These are phyloP conservation scores for Pholis gunnellus DNA, from an alignment of 2,113 vertebrate genomes.

Conservation along the genomic window DNA sequence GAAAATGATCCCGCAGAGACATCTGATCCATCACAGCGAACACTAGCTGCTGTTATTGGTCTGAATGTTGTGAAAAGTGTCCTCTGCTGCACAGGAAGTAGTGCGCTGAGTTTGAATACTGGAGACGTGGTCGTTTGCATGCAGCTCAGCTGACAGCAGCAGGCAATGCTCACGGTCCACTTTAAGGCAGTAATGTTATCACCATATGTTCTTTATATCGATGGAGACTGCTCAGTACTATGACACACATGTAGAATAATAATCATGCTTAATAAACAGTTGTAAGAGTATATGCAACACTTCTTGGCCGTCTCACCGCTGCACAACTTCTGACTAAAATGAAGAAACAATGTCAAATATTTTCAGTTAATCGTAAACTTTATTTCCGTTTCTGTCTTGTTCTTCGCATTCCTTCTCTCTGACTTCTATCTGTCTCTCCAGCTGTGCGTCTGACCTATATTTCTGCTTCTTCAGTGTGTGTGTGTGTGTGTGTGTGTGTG, in stretches of 20 bases:
- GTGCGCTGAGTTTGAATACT: not conserved
- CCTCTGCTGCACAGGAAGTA: not conserved
- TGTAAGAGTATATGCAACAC: too few relatives aligned
- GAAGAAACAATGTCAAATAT: too few relatives aligned
- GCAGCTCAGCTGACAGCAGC: too few relatives aligned
- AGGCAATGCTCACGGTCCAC: too few relatives aligned
- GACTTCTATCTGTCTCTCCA: not conserved
- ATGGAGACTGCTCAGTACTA: too few relatives aligned
- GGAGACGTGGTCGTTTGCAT: not conserved
- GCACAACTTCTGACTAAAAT: too few relatives aligned
- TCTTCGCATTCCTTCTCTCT: not conserved
- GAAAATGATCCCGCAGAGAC: conserved; percentile 41
- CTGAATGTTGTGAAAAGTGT: not conserved
- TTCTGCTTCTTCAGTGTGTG: not conserved
- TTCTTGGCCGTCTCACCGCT: too few relatives aligned
- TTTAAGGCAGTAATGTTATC: too few relatives aligned
- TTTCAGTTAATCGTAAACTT: not conserved
- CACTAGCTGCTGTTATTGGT: conserved; percentile 25
- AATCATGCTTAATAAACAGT: too few relatives aligned
- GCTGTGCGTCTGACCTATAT: conserved; percentile 35
- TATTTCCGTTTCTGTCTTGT: not conserved
- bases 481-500: conserved; percentile 18
- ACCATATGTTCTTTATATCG: too few relatives aligned
- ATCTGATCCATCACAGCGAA: not conserved
- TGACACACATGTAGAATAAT: too few relatives aligned